These are phyloP conservation scores for Numenius arquata DNA, from an alignment of 2,113 vertebrate species.

Conservation along the genomic window DNA sequence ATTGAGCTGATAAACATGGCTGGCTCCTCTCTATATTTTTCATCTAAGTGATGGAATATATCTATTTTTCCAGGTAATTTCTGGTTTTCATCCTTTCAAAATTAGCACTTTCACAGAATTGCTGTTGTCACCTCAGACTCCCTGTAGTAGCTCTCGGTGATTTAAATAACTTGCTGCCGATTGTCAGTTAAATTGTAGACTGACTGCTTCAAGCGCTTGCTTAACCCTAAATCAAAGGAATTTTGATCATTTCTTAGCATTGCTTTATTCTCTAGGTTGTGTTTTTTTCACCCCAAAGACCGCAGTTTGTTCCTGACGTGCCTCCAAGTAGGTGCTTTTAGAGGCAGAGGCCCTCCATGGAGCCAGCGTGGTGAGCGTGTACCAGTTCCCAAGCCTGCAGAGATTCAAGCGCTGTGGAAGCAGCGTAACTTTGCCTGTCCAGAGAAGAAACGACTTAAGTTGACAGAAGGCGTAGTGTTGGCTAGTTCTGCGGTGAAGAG, in stretches of 20 bases:
- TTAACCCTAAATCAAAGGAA: neutral
- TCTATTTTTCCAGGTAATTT: neutral
- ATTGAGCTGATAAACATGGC: neutral
- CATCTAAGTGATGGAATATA: neutral
- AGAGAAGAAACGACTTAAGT: rapidly evolving
- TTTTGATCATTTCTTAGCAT: neutral
- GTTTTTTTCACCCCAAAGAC: neutral
- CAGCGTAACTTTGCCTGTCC: neutral
- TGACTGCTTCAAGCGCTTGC: neutral
- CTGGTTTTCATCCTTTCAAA: neutral
- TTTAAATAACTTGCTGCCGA: neutral
- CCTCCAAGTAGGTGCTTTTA: neutral
- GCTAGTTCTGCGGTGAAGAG: neutral
- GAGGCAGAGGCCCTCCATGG: neutral
- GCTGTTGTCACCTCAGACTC: neutral
- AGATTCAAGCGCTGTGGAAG: neutral
- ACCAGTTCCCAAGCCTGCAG: neutral
- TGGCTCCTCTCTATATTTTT: neutral
- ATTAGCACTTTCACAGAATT: neutral
- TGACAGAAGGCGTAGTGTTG: neutral
- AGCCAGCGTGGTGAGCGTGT: neutral
- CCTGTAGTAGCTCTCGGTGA: neutral
- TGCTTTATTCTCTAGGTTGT: neutral
- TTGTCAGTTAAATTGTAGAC: neutral
- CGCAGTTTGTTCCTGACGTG: neutral